Conservation (phyloP, 2,888 invertebrate species). For the Philonicus albiceps region DNA sequence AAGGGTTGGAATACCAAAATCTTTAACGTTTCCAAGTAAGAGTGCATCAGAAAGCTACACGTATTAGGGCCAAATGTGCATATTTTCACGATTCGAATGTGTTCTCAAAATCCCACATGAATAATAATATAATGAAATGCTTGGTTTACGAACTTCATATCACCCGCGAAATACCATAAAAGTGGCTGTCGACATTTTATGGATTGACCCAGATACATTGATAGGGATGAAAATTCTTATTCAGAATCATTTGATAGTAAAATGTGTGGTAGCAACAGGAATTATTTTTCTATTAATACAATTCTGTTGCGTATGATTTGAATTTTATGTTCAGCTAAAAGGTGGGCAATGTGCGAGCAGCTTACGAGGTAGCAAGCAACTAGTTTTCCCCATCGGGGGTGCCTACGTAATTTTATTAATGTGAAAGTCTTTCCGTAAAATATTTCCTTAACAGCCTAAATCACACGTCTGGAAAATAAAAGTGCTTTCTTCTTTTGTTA, state of each 20-base stretch:
- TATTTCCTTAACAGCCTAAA: background rate
- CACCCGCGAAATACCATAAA: background rate
- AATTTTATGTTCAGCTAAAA: background rate
- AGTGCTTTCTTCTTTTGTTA: background rate
- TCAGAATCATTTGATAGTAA: background rate
- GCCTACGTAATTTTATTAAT: background rate
- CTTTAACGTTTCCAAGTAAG: background rate
- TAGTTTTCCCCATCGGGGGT: background rate
- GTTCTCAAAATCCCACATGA: background rate
- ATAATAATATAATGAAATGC: background rate
- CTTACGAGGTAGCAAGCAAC: background rate
- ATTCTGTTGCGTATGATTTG: background rate
- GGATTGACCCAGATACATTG: background rate
- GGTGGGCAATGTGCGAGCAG: background rate
- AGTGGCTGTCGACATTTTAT: background rate
- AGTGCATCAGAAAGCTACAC: background rate
- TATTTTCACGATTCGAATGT: background rate
- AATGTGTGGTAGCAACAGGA: background rate
- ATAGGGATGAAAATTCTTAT: background rate
- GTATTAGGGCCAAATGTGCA: background rate
- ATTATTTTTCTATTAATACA: background rate
- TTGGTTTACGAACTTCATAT: background rate
- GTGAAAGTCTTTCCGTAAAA: background rate
- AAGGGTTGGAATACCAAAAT: background rate
- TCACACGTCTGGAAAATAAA: background rate